A percentile compares a stretch with the other conserved stretches of the same genome.
These are phyloP conservation scores for Eupristina koningsbergeri DNA, from an alignment of 1,140 invertebrate genomes.

Conservation along the genomic window DNA sequence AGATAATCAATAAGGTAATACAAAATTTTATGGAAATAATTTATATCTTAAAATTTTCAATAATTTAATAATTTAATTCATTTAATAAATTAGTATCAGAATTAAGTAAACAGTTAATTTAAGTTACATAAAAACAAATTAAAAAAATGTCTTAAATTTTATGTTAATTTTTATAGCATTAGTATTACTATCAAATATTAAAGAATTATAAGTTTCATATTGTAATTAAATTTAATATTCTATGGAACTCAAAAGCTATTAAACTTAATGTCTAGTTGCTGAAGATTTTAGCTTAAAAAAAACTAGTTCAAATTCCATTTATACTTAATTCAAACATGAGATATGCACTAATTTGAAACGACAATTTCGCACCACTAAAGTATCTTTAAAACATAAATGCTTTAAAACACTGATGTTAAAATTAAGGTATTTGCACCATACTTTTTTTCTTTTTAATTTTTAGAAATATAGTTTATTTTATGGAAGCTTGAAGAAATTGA, in stretches of 20 bases:
- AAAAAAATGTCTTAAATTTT: too few species aligned
- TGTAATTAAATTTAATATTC: background rate
- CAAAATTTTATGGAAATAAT: too few species aligned
- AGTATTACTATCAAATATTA: background rate
- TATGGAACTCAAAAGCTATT: background rate
- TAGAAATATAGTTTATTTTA: background rate
- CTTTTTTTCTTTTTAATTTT: too few species aligned
- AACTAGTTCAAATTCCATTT: background rate
- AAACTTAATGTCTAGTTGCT: background rate
- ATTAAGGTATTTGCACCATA: too few species aligned
- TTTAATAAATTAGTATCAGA: too few species aligned
- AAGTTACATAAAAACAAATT: too few species aligned
- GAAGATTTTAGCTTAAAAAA: background rate
- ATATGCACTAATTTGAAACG: background rate
- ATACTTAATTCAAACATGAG: background rate
- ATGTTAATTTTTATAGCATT: too few species aligned
- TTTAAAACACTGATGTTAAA: background rate
- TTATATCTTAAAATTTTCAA: too few species aligned
- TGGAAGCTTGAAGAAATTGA: background rate
- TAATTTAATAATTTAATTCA: too few species aligned
- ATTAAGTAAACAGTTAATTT: too few species aligned
- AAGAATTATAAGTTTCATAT: background rate
- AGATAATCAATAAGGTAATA: too few species aligned
- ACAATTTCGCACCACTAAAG: background rate
- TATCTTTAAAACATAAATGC: slow-evolving; percentile 4